Percentiles rank a stretch among this genome's conserved stretches.
Evolutionary conservation across 2,797 vertebrate genomes (phyloP).

Genomic region (Myotis planiceps): DNA sequence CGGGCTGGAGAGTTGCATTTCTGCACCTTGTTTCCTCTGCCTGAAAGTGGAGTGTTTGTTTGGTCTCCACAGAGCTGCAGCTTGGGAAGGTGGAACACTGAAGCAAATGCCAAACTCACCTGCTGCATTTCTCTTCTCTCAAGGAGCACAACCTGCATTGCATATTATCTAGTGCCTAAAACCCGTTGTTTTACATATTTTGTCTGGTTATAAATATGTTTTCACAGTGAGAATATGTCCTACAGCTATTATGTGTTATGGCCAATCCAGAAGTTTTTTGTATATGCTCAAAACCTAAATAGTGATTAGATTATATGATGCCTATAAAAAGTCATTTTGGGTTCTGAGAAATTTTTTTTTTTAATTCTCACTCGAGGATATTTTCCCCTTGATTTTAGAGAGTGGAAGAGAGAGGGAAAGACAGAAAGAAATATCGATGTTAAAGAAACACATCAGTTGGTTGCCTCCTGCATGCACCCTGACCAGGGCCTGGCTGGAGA

Average conservation of each 20-base stretch:
- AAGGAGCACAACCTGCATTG: neutral
- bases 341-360: neutral
- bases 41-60: neutral
- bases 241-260: neutral
- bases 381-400: too few relatives aligned
- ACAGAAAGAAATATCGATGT: too few relatives aligned
- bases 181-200: neutral
- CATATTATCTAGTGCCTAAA: neutral
- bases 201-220: neutral
- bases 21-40: neutral
- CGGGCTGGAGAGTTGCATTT: neutral
- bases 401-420: too few relatives aligned
- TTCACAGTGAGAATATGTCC: neutral
- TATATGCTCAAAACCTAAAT: neutral
- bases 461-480: too few relatives aligned
- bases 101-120: neutral
- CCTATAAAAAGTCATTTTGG: neutral
- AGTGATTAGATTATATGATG: neutral
- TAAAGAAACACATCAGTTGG: too few relatives aligned
- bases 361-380: too few relatives aligned
- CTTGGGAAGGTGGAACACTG: neutral
- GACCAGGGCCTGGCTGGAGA: too few relatives aligned
- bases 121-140: neutral
- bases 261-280: neutral
- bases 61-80: neutral